Base-by-base conservation (phyloP, 2,888 invertebrate genomes). In the Lasioglossum zephyrum region DNA sequence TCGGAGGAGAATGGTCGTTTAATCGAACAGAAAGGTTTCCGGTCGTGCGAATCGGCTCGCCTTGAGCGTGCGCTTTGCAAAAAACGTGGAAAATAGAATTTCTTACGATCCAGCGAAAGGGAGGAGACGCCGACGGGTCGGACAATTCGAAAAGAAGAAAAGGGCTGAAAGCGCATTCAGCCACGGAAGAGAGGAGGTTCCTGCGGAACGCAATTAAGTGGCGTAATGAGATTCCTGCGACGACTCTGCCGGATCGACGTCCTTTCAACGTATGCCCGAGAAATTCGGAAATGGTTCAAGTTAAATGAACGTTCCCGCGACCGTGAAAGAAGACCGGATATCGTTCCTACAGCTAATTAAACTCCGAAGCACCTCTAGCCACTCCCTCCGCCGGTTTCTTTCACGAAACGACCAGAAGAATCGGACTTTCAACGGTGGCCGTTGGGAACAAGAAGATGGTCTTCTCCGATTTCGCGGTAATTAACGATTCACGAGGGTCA, bases 281-380 rank as follows among this genome's bases (percentile, higher is more conserved):
- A 90, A 90, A 90, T 92, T 92, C 85, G 84, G 83, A 89, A 92
- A 92, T 88, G 88, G 86, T 86, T 88, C 81, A 87, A 92, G 89
- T 91, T 92, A 91, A 93, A 93, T 91, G 90, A 89, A 90, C 90
- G 89, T 92, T 92, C 88, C 81, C 70, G 78, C 72, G 74, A 41
- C 11, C 77, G 36, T n/a, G 73, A 88, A 89, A 83, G 88, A 88
- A 87, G 82, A 89, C 89, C 86, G 86, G 76, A 90, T 82, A 77
- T 84, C 84, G 80, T 63, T 77, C 60, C 69, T 84, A 77, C 88
- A 87, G 84, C 88, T 89, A 91, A 92, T 92, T 92, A 91, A 92
- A 92, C 88, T 89, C 82, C 70, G 63, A 81, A 81, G 70, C 77
- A 63, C 39, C 36, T 77, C 47, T 31, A 60, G 26, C 47, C 39